Evolutionary conservation across 2,797 vertebrate genomes (phyloP), one percentile per base, ranked within the genome.

Genomic region (Enteromius argenteus): DNA sequence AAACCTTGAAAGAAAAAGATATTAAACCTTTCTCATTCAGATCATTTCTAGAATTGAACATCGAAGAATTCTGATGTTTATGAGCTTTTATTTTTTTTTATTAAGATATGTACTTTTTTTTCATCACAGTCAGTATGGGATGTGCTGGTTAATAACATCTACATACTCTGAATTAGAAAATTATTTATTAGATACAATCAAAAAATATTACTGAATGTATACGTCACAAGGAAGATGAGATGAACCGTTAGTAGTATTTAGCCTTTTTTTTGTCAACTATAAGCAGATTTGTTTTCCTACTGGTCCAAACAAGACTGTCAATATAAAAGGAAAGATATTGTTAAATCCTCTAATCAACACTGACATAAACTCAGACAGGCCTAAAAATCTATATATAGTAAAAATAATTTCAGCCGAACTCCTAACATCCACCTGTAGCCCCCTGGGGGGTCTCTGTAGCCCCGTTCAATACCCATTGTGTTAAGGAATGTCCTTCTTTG

Each of bases 1-100:
- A 68, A 77, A 44, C 81, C 60, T 30, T 68, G 72, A 77, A 76
- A 68, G 46, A 35, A 58, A 66, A 30, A 8, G 11, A 67, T 83
- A 67, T 67, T 67, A 14, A 83, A 67, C 35, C n/a, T 53, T 42
- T 67, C 46, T 53, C 15, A 53, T 67, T 39, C 60, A 83, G 21
- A 75, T 75, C 2, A 27, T 66, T 82, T 37, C 71, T 35, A 58
- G 30, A 49, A 32, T 5, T 46, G n/a, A 23, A 13, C 27, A 27
- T 49, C 5, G 30, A 73, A 4, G 0, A 19, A 30, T 62, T 73
- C 13, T 49, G n/a, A 64, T 37, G 42, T 73, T 49, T 73, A 64
- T 60, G 39, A 58, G 51, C 0, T 23, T 60, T n/a, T 0, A 0
- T 1, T 32, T 46, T 53, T 53, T 15, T 8, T n/a, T 1, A 35